Evolutionary conservation across 92 coral and sea anemone species (phyloP).

Genomic region (Anthopleura xanthogrammica): DNA sequence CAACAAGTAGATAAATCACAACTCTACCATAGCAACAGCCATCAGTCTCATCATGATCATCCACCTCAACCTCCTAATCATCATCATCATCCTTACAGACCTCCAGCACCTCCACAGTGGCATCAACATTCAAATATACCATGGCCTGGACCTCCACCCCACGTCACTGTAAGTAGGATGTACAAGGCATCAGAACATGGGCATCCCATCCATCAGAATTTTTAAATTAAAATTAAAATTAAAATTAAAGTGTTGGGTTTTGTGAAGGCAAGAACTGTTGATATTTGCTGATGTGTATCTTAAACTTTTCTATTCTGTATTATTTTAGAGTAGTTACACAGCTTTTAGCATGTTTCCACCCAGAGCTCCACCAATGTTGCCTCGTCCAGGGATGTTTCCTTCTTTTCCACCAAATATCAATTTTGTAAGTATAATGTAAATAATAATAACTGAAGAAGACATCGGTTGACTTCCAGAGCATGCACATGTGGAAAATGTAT

Average conservation of each 20-base stretch:
- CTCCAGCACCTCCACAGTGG: not conserved
- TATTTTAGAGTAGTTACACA: not conserved
- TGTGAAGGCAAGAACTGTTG: not conserved
- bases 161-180: not conserved
- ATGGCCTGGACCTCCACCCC: not conserved
- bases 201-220: not conserved
- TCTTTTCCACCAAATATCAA: not conserved
- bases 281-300: not conserved
- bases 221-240: not conserved
- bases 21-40: conserved; percentile 18
- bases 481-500: too few relatives aligned
- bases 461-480: too few relatives aligned
- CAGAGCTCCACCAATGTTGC: not conserved
- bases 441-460: not conserved
- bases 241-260: not conserved
- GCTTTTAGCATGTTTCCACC: not conserved
- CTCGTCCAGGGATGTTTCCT: not conserved
- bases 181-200: not conserved
- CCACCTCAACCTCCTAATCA: conserved; percentile 28
- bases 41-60: conserved; percentile 12
- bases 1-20: conserved; percentile 53
- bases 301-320: not conserved
- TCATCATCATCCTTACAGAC: conserved; percentile 18
- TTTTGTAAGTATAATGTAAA: not conserved
- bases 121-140: not conserved